Evolutionary conservation across 2,888 invertebrate genomes (phyloP), one percentile per base, ranked within the genome.

Genomic region (Drosophila borborema): DNA sequence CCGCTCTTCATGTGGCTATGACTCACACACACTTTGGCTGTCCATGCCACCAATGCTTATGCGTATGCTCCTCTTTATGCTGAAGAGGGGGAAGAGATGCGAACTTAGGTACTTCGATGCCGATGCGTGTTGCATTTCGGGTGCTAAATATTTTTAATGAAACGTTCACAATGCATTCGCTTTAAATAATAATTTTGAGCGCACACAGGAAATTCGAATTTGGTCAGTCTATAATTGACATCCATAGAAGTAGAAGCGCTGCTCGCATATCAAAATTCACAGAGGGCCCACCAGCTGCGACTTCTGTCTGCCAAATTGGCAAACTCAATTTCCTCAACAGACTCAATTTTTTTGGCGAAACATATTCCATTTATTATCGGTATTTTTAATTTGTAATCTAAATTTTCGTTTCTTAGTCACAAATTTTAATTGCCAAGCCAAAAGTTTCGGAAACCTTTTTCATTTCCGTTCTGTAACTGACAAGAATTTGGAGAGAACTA

Each of bases 171-270:
- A 12, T 55, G 54, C 61, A 54, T 60, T 48, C 40, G 14, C 20
- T 36, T 46, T 10, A 28, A 62, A 62, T 56, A 62, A 62, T 56
- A 43, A 40, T 51, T 70, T 16, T 20, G 23, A 40, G 8, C 64
- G 54, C 38, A 36, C 20, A 72, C 77, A 81, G 81, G 72, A 81
- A 81, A 62, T 46, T 66, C 56, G n/a, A 34, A 55, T 71, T 77
- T 77, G 62, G 81, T 31, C 60, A 28, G 48, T 34, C 20, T 54
- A 55, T 71, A 66, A 80, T 77, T 80, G 77, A 66, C 58, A 51
- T 61, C 71, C 45, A 51, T 43, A 81, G 46, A 58, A 38, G 70
- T 62, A 58, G 28, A 28, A 28, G 38, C 45, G 45, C 43, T 45
- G 45, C n/a, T 55, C 31, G 41, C 64, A 41, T 62, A 59, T 74